These are phyloP conservation scores for Ataeniobius toweri DNA, from an alignment of 2,797 vertebrate genomes.

Conservation along the genomic window DNA sequence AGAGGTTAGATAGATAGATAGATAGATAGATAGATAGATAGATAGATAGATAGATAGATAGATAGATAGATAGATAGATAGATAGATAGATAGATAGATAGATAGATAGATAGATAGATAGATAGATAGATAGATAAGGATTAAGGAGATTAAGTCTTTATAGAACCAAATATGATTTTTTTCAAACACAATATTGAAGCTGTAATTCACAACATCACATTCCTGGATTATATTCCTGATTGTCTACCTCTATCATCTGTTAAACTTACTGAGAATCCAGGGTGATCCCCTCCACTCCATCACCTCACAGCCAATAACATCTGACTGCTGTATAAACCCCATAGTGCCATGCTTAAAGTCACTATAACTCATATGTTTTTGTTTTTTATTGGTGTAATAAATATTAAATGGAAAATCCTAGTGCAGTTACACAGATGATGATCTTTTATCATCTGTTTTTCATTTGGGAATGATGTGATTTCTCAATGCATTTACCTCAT, in stretches of 20 bases:
- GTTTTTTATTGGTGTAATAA: neutral
- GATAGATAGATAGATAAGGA: constrained; percentile 18
- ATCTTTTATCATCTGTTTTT: neutral
- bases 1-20: neutral
- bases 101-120: constrained; percentile 9
- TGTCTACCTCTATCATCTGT: constrained; percentile 13
- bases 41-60: neutral
- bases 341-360: constrained; percentile 9
- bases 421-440: neutral
- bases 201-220: constrained; percentile 17
- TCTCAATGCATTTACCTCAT: neutral
- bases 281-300: constrained; percentile 40
- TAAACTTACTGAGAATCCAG: constrained; percentile 36
- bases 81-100: neutral
- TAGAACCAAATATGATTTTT: neutral
- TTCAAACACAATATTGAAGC: constrained; percentile 17
- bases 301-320: constrained; percentile 35
- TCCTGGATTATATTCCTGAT: constrained; percentile 17
- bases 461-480: neutral
- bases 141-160: constrained; percentile 4
- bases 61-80: constrained; percentile 2
- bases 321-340: constrained; percentile 6
- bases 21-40: constrained; percentile 27
- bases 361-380: neutral
- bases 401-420: neutral